phyloP scores from a whole-genome alignment of 2,797 vertebrate genomes.

The Enteromius treurensis region DNA sequence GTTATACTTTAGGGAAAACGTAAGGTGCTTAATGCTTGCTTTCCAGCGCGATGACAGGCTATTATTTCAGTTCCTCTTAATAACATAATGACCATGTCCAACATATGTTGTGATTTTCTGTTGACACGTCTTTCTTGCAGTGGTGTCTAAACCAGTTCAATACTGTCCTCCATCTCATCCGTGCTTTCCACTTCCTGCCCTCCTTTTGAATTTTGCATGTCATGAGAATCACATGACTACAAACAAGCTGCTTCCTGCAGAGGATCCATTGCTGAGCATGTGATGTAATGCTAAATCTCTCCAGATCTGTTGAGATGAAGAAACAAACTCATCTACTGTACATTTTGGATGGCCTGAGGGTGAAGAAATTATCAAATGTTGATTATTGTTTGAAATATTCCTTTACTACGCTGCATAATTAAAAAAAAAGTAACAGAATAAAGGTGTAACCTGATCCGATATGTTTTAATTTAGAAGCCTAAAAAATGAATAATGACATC shows the following conservation, averaged over 20 bases:
- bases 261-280: background rate
- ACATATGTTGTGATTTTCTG: background rate
- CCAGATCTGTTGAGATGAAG: background rate
- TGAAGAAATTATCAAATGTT: background rate
- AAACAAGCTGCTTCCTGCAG: background rate
- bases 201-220: background rate
- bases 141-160: background rate
- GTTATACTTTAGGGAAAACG: too few relatives aligned
- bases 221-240: background rate
- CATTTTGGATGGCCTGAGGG: background rate
- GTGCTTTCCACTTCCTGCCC: background rate
- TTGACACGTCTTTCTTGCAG: background rate
- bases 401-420: background rate
- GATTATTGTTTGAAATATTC: background rate
- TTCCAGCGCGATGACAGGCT: background rate
- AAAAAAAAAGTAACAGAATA: background rate
- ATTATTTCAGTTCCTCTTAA: background rate
- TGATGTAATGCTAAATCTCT: background rate
- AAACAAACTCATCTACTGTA: background rate
- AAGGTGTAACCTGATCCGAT: slow-evolving; percentile 3
- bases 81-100: background rate
- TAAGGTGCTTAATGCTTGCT: background rate
- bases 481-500: background rate
- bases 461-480: background rate
- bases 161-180: background rate